phyloP scores from a whole-genome alignment of 2,113 vertebrate genomes.

The Coturnix japonica region DNA sequence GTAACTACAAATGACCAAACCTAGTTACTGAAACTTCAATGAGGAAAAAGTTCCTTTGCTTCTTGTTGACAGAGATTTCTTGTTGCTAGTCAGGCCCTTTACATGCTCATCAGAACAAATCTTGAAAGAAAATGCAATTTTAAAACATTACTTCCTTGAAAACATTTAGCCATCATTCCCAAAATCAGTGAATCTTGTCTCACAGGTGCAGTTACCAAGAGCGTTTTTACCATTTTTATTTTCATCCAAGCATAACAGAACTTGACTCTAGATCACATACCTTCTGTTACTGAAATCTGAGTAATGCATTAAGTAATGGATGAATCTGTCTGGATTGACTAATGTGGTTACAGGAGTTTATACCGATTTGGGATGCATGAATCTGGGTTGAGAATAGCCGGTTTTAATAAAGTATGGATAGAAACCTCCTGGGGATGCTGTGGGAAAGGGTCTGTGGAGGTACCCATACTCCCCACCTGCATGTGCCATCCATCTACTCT shows the following conservation, averaged over 20 bases:
- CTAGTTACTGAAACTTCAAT: slow-evolving; percentile 37
- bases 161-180: slow-evolving; percentile 48
- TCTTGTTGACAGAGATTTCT: slow-evolving; percentile 63
- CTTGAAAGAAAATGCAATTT: background rate
- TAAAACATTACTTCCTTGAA: slow-evolving; percentile 62
- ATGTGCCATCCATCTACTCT: background rate
- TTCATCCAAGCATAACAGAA: slow-evolving; percentile 75
- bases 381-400: slow-evolving; percentile 34
- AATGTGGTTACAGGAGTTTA: slow-evolving; percentile 52
- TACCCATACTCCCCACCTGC: background rate
- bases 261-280: slow-evolving; percentile 72
- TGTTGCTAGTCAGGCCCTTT: slow-evolving; percentile 56
- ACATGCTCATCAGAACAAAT: slow-evolving; percentile 41
- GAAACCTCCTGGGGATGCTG: background rate
- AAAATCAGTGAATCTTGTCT: slow-evolving; percentile 67
- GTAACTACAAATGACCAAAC: slow-evolving; percentile 44
- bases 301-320: slow-evolving; percentile 78
- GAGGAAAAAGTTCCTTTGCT: slow-evolving; percentile 50
- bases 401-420: slow-evolving; percentile 21
- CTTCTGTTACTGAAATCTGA: slow-evolving; percentile 71
- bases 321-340: slow-evolving; percentile 60
- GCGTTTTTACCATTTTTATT: slow-evolving; percentile 70
- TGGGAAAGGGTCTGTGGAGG: background rate
- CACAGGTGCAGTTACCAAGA: slow-evolving; percentile 70
- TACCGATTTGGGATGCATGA: slow-evolving; percentile 46